phyloP scores from a whole-genome alignment of 1,140 invertebrate genomes.

The Portunus trituberculatus region DNA sequence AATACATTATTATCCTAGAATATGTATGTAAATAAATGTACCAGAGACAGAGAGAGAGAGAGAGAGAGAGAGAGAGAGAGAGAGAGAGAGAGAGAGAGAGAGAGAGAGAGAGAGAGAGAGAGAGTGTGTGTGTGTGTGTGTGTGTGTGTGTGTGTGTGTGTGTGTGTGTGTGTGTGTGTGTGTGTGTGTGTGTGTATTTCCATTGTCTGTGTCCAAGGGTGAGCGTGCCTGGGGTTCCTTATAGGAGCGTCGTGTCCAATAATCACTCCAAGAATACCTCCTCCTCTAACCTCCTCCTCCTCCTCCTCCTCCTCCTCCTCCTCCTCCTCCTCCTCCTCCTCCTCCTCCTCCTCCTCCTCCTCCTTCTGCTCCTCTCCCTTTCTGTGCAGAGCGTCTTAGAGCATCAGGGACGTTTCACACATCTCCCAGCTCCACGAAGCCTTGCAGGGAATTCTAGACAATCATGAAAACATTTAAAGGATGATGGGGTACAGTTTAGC shows the following conservation, averaged over 20 bases:
- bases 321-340: not conserved
- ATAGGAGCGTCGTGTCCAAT: not conserved
- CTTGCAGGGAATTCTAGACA: too few species aligned
- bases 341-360: not conserved
- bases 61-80: too few species aligned
- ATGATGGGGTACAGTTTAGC: too few species aligned
- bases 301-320: not conserved
- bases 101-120: too few species aligned
- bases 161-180: not conserved
- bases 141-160: not conserved
- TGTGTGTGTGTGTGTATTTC: slow-evolving; percentile 1
- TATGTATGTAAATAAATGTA: not conserved
- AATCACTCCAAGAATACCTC: slow-evolving; percentile 1
- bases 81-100: too few species aligned
- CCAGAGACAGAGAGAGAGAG: not conserved
- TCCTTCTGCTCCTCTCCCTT: not conserved
- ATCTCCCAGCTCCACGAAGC: too few species aligned
- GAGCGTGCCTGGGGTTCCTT: slow-evolving; percentile 16
- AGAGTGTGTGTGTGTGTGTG: too few species aligned
- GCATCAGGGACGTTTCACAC: not conserved
- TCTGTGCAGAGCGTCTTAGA: not conserved
- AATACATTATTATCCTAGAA: not conserved
- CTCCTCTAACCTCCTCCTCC: not conserved
- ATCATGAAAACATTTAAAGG: too few species aligned
- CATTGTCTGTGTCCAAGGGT: not conserved